phyloP scores from a whole-genome alignment of 2,113 vertebrate genomes.

The Lonchura striata region DNA sequence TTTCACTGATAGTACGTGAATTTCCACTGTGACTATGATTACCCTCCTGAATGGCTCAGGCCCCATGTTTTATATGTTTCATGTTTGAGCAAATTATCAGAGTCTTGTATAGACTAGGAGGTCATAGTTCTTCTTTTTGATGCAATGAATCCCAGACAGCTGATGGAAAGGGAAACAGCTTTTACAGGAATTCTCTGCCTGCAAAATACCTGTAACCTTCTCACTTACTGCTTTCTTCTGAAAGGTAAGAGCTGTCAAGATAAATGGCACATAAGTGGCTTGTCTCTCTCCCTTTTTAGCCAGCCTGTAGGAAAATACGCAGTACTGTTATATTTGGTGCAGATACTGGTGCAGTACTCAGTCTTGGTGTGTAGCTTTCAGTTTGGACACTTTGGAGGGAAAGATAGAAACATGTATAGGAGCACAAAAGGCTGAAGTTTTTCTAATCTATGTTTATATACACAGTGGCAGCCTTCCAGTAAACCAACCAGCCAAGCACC shows the following conservation, averaged over 20 bases:
- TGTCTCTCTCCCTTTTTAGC: background rate
- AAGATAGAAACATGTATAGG: background rate
- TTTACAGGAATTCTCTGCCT: background rate
- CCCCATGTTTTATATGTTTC: background rate
- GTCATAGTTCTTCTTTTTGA: background rate
- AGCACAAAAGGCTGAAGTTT: background rate
- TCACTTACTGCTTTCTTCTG: background rate
- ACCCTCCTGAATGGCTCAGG: accelerated
- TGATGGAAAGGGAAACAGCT: background rate
- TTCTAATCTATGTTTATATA: background rate
- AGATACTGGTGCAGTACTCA: too few species aligned
- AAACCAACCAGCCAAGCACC: background rate
- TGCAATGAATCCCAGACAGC: background rate
- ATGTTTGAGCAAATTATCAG: background rate
- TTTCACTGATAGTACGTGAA: background rate
- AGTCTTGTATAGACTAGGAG: background rate
- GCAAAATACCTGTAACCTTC: background rate
- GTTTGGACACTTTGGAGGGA: background rate
- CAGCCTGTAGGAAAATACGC: background rate
- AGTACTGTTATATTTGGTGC: background rate
- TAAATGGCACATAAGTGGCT: accelerated
- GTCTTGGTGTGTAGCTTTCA: background rate
- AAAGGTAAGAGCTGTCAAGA: background rate
- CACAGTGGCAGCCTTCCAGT: background rate
- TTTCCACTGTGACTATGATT: background rate